Percentiles rank a stretch among this genome's conserved stretches.
These are phyloP conservation scores for Rhyacophila evoluta DNA, from an alignment of 2,888 invertebrate genomes.

Conservation along the genomic window DNA sequence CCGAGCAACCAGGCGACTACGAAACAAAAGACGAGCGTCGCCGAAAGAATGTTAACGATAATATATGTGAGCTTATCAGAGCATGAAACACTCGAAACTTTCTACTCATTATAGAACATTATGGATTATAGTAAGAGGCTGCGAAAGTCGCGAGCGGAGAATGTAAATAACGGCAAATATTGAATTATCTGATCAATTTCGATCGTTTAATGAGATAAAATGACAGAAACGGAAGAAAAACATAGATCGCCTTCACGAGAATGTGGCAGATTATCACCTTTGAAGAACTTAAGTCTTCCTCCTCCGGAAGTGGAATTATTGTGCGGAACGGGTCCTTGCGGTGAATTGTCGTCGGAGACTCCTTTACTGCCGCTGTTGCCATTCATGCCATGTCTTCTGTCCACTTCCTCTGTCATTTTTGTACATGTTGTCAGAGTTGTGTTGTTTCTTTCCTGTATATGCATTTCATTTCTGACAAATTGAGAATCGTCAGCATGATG, in stretches of 20 bases:
- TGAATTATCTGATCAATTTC: not conserved
- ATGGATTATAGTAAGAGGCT: constrained; percentile 23
- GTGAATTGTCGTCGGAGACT: constrained; percentile 60
- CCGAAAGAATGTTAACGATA: constrained; percentile 27
- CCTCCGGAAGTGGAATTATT: constrained; percentile 65
- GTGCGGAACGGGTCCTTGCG: constrained; percentile 62
- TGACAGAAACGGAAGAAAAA: not conserved
- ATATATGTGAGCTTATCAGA: constrained; percentile 45
- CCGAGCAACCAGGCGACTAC: not conserved
- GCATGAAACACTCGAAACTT: constrained; percentile 45
- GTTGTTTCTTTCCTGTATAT: constrained; percentile 74
- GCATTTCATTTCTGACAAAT: constrained; percentile 75
- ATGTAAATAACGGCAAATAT: constrained; percentile 36
- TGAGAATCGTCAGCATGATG: constrained; percentile 64
- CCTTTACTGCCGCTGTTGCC: constrained; percentile 75
- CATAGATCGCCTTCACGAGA: not conserved
- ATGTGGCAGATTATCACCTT: constrained; percentile 67
- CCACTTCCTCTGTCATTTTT: constrained; percentile 65
- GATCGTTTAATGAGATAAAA: not conserved
- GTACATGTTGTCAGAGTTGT: constrained; percentile 80
- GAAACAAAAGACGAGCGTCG: not conserved
- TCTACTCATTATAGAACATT: constrained; percentile 49
- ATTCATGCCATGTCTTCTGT: constrained; percentile 80
- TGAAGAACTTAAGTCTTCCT: constrained; percentile 84
- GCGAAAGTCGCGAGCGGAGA: constrained; percentile 30